Evolutionary conservation across 2,113 vertebrate species (phyloP).

Genomic region (Cercopithecus mona): DNA sequence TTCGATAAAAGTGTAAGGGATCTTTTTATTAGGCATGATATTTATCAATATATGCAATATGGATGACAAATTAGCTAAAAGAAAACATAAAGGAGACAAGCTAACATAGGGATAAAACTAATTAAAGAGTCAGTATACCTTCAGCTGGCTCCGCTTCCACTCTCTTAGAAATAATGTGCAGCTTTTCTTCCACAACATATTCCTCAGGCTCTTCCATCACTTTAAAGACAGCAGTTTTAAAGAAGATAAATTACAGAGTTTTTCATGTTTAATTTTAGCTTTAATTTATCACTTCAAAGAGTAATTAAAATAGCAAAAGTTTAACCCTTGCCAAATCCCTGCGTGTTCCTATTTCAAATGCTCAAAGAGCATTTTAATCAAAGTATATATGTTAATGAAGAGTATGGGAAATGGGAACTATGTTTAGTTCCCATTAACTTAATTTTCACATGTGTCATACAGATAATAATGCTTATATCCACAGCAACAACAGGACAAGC

Average conservation of each 20-base stretch:
- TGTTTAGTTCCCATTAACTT: not conserved
- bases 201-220: constrained; percentile 85
- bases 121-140: constrained; percentile 78
- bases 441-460: not conserved
- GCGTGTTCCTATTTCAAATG: not conserved
- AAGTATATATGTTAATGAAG: not conserved
- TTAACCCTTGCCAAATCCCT: not conserved
- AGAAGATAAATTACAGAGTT: constrained; percentile 56
- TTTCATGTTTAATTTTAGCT: constrained; percentile 38
- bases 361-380: not conserved
- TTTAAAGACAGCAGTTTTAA: constrained; percentile 82
- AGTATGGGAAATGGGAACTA: not conserved
- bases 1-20: not conserved
- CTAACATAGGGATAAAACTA: not conserved
- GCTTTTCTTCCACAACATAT: constrained; percentile 81
- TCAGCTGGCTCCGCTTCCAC: constrained; percentile 80
- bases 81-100: not conserved
- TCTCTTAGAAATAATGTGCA: constrained; percentile 81
- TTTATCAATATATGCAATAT: not conserved
- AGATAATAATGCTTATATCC: not conserved
- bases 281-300: constrained; percentile 30
- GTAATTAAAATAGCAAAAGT: constrained; percentile 21
- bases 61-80: not conserved
- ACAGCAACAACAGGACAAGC: not conserved
- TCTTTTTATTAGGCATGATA: constrained; percentile 13